Base-by-base conservation (phyloP, 2,797 vertebrate genomes). In the Coccyzus lansbergi region DNA sequence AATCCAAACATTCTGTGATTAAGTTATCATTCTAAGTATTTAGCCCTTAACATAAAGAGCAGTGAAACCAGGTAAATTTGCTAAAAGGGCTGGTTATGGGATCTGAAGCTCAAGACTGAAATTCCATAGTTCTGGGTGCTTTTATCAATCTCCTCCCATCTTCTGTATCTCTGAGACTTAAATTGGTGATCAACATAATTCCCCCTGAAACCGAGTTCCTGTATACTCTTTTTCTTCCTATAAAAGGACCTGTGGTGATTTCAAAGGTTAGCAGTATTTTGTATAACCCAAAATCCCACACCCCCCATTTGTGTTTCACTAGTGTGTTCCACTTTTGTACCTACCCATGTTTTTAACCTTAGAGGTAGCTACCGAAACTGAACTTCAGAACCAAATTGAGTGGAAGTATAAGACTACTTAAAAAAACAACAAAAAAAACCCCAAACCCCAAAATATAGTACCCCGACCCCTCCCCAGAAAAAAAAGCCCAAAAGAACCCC, bases 1-100 rank as follows among this genome's bases (percentile, higher is more conserved):
- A 95, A 91, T 48, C 64, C 83, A 95, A 93, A 91, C 92, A 83
- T 90, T 93, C 85, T 48, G 64, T 63, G 71, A 77, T 86, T 96
- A 90, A 96, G 86, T 88, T 93, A 68, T 89, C 21, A 4, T 63
- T 81, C 40, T 53, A 62, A 80, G 82, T 80, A 79, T 88, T 94
- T 96, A 58, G 31, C 53, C 65, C 21, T 18, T 58, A 86, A 83
- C 36, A 26, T 81, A 88, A 84, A 88, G 77, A 80, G 38, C 31
- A 64, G 5, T 46, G 42, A 69, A 51, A 46, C 40, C 63, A 90
- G 80, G 83, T 83, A 70, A 36, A 72, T 79, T 91, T 74, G 33
- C 21, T 91, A 16, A 63, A 88, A 81, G 33, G 33, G 21, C 44
- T 86, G 21, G 48, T 90, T 46, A 24, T 36, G 51, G 38, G 6